Percentiles rank a stretch among this genome's conserved stretches.
phyloP scores from a whole-genome alignment of 2,888 invertebrate genomes.

The Lithophane leautieri region DNA sequence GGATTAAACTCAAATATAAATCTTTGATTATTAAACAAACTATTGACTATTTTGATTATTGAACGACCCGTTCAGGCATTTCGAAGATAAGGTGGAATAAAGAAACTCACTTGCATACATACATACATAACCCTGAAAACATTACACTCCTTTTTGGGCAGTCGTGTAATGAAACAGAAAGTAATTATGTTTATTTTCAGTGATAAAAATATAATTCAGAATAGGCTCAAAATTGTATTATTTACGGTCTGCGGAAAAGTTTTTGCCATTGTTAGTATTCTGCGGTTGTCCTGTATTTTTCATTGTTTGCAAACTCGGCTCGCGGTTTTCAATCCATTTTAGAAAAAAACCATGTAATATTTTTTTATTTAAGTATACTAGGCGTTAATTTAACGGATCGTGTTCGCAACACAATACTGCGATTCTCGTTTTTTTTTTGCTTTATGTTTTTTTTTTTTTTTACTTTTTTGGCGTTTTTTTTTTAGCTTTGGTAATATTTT shows the following conservation, averaged over 20 bases:
- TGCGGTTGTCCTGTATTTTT: conserved; percentile 32
- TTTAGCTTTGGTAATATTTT: neutral
- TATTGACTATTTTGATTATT: no score
- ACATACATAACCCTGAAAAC: no score
- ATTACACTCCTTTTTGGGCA: no score
- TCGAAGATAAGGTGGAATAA: no score
- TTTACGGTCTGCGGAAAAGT: conserved; percentile 31
- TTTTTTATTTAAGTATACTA: neutral
- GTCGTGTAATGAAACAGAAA: no score
- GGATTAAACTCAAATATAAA: neutral
- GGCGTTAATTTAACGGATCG: no score
- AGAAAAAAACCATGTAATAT: neutral
- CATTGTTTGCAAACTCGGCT: conserved; percentile 37
- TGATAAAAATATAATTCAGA: conserved; percentile 10
- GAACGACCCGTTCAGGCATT: no score
- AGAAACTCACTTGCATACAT: no score
- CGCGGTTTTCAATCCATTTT: conserved; percentile 18
- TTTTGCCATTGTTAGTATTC: conserved; percentile 50
- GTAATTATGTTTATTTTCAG: neutral
- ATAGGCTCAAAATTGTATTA: neutral
- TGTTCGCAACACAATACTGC: no score
- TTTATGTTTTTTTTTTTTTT: neutral
- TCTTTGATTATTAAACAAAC: neutral
- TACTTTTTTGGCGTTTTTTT: neutral
- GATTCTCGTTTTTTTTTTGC: no score